These are phyloP conservation scores for Adelphocoris suturalis DNA, from an alignment of 2,888 invertebrate species.

Conservation along the genomic window DNA sequence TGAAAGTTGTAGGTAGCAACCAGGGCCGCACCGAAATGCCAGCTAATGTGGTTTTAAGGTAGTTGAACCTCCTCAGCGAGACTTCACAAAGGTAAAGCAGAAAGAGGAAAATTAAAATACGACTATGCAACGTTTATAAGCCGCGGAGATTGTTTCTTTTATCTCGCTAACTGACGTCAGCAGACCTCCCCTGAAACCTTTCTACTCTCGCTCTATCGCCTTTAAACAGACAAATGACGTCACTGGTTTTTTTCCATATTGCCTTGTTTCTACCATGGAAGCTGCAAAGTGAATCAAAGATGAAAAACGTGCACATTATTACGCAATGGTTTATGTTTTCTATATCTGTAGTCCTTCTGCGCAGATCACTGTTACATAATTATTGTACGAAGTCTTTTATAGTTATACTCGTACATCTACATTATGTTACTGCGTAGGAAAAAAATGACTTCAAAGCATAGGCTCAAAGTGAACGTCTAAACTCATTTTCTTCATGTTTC, in stretches of 20 bases:
- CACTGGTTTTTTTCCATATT: not conserved
- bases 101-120: slow-evolving; percentile 22
- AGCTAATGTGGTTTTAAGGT: no score
- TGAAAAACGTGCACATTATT: not conserved
- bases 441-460: no score
- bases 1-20: no score
- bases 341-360: no score
- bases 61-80: not conserved
- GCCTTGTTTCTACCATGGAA: slow-evolving; percentile 10
- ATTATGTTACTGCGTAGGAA: no score
- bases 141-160: slow-evolving; percentile 25
- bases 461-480: no score
- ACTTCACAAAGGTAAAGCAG: not conserved
- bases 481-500: no score
- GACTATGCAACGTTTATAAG: slow-evolving; percentile 36
- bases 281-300: not conserved
- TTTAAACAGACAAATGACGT: slow-evolving; percentile 4
- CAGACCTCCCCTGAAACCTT: not conserved
- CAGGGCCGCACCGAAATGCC: no score
- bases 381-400: no score
- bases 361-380: no score
- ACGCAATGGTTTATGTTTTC: no score
- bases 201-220: slow-evolving; percentile 1
- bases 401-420: no score
- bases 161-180: slow-evolving; percentile 20